Base-by-base conservation (phyloP, 30 jellyfish, hydroid and myxozoan species). In the Hydractinia echinata region DNA sequence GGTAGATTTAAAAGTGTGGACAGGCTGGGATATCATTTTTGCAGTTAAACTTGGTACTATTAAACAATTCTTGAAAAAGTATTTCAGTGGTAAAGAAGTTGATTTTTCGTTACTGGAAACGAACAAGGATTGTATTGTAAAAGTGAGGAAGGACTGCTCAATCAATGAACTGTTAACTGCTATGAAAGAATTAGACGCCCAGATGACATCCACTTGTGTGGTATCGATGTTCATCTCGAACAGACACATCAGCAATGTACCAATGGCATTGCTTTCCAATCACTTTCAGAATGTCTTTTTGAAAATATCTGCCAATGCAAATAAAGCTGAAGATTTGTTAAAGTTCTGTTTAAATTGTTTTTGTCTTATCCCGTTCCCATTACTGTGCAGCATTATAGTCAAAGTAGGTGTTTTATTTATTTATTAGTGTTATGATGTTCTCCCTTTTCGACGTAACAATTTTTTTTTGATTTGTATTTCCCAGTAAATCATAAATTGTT, bases 1-100 rank as follows among this genome's bases (percentile, higher is more conserved):
- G 10, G 92, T 67, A 51, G 94, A 89, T 76, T 79, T 89, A n/a
- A 77, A 86, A 14, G 54, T 51, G 44, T 89, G 89, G 92, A 89
- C 88, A 78, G 77, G 82, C 73, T 89, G 97, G 97, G 72, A 81
- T 11, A 11, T 6, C 48, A 86, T 84, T 16, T 89, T 89, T 66
- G 88, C 67, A 73, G 87, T 87, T 21, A 72, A 78, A 73, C 81
- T 84, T 66, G 97, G 97, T 0, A 85, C 54, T 54, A 44, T 89
- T 20, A 89, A 84, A 55, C 11, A 55, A 16, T 89, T 89, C 60
- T 15, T 89, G 51, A 11, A 39, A n/a, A 73, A 71, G 67, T 58
- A 72, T 56, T 81, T 79, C 52, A 69, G 51, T 39, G 52, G 13
- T 4, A 51, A 66, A 11, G 84, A 80, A n/a, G 13, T 21, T 80